These are phyloP conservation scores for Acrossocheilus wenchowensis DNA, from an alignment of 2,797 vertebrate species.

Conservation along the genomic window DNA sequence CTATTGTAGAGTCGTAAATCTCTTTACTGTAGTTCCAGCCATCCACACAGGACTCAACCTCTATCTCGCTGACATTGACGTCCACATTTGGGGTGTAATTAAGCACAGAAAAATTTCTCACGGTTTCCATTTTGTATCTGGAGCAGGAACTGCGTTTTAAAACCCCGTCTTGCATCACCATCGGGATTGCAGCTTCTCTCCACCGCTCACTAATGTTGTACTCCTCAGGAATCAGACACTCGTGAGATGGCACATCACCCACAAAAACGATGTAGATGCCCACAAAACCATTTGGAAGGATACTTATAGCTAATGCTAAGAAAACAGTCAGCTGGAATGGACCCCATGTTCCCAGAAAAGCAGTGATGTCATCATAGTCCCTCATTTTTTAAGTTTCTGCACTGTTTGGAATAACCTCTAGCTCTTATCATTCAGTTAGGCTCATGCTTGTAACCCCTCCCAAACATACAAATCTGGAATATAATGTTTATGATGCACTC, in stretches of 20 bases:
- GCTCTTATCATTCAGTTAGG: neutral
- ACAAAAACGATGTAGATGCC: conserved; percentile 81
- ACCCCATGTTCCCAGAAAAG: conserved; percentile 85
- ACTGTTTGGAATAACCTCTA: neutral
- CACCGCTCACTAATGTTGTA: conserved; percentile 80
- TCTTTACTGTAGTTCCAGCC: conserved; percentile 10
- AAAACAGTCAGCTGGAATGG: conserved; percentile 83
- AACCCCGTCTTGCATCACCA: conserved; percentile 65
- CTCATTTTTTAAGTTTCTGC: conserved; percentile 58
- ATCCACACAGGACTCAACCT: neutral
- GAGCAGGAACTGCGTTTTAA: conserved; percentile 3
- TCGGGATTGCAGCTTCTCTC: conserved; percentile 81
- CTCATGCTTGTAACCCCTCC: neutral
- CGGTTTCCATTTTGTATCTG: neutral
- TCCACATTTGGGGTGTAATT: neutral
- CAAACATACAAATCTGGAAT: neutral
- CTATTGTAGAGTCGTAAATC: neutral
- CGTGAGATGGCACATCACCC: conserved; percentile 79
- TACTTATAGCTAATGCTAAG: conserved; percentile 84
- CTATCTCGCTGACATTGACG: neutral
- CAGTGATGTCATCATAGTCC: conserved; percentile 78
- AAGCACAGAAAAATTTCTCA: neutral
- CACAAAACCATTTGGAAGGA: conserved; percentile 86
- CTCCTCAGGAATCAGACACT: conserved; percentile 77
- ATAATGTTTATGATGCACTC: neutral